These are phyloP conservation scores for Caenorhabditis inopinata DNA, from an alignment of 1,140 invertebrate genomes.

Conservation along the genomic window DNA sequence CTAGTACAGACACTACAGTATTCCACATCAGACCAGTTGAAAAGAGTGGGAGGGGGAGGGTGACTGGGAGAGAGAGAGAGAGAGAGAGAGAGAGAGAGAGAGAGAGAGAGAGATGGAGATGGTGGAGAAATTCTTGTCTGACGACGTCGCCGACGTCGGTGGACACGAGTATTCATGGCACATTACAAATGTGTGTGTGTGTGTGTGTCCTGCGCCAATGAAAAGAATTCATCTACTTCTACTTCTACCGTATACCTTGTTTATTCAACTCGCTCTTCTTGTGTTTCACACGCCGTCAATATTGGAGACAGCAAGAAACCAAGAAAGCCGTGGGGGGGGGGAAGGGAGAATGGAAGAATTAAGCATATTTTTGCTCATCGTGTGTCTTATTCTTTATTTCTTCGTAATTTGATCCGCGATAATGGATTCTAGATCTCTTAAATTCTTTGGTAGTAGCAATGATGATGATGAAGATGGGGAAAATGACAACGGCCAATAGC, in stretches of 20 bases:
- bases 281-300: conserved; percentile 10
- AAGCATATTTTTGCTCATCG: conserved; percentile 29
- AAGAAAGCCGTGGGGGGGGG: neutral
- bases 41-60: too few relatives aligned
- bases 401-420: neutral
- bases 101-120: too few relatives aligned
- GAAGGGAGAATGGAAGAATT: neutral
- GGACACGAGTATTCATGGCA: conserved; percentile 1
- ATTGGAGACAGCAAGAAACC: too few relatives aligned
- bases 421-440: neutral
- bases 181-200: conserved; percentile 20
- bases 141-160: neutral
- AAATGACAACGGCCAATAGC: too few relatives aligned
- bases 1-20: neutral
- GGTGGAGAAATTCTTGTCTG: too few relatives aligned
- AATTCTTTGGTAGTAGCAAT: conserved; percentile 1
- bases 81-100: too few relatives aligned
- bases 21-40: neutral
- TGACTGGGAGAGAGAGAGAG: too few relatives aligned
- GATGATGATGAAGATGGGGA: neutral
- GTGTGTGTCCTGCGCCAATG: neutral
- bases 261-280: conserved; percentile 25
- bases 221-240: neutral
- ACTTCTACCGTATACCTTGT: conserved; percentile 29
- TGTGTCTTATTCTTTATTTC: neutral